Evolutionary conservation across 2,113 vertebrate genomes (phyloP).

Genomic region (Rhea americana): DNA sequence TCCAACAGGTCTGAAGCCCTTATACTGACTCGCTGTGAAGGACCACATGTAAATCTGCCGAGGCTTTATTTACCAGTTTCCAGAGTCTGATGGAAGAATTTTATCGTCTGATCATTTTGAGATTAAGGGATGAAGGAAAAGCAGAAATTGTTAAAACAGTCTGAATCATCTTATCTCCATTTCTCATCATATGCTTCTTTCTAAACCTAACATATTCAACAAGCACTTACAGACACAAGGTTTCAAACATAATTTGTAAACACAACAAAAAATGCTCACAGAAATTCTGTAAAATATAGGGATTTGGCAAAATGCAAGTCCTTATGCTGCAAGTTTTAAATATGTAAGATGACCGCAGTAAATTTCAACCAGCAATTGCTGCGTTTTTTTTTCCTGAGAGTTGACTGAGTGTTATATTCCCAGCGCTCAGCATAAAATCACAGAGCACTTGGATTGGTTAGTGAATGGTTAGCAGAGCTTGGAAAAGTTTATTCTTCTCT

Average conservation of each 20-base stretch:
- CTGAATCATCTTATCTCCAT: not conserved
- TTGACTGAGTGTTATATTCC: not conserved
- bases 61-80: not conserved
- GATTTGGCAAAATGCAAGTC: not conserved
- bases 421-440: not conserved
- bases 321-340: not conserved
- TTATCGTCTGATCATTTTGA: not conserved
- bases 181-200: not conserved
- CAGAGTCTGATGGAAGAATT: not conserved
- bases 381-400: not conserved
- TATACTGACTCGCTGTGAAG: not conserved
- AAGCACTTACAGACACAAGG: not conserved
- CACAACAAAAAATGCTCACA: not conserved
- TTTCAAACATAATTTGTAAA: not conserved
- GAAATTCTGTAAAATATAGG: not conserved
- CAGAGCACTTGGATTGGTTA: not conserved
- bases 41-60: not conserved
- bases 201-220: not conserved
- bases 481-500: not conserved
- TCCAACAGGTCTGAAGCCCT: not conserved
- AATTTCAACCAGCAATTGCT: not conserved
- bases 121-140: not conserved
- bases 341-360: not conserved
- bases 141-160: not conserved
- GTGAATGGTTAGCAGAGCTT: not conserved